phyloP scores from a whole-genome alignment of 2,113 vertebrate genomes.

The Cinclus mexicanus region DNA sequence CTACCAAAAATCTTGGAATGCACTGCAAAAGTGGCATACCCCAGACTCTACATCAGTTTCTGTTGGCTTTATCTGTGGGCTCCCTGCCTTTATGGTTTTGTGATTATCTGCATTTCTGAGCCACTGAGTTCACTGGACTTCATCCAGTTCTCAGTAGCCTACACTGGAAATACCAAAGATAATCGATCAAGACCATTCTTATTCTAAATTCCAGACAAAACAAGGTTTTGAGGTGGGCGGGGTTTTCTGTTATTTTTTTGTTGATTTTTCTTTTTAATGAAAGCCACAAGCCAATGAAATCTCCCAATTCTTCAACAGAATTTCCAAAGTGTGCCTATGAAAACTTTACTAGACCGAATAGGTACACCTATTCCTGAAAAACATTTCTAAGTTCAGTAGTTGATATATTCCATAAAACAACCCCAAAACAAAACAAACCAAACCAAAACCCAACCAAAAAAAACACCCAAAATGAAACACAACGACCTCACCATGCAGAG shows the following conservation, averaged over 20 bases:
- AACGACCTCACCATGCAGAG: neutral
- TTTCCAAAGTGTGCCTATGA: neutral
- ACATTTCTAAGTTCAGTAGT: neutral
- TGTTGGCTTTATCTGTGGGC: neutral
- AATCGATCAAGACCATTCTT: fast-evolving
- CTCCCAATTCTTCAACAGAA: neutral
- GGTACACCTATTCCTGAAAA: neutral
- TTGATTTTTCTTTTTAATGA: neutral
- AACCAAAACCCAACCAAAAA: no score
- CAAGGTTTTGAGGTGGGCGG: neutral
- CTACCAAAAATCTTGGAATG: neutral
- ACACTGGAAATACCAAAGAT: neutral
- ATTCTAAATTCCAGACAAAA: neutral
- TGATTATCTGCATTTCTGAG: neutral
- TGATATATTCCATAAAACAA: neutral
- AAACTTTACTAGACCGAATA: neutral
- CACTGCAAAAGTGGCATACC: neutral
- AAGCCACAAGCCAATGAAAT: neutral
- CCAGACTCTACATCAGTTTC: neutral
- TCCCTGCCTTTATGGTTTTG: neutral
- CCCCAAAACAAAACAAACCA: neutral
- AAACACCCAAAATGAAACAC: neutral
- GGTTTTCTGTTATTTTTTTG: neutral
- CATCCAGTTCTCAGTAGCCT: neutral
- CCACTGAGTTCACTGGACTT: neutral